Conservation (phyloP, 2,888 invertebrate genomes). For the Sinelater perroti region DNA sequence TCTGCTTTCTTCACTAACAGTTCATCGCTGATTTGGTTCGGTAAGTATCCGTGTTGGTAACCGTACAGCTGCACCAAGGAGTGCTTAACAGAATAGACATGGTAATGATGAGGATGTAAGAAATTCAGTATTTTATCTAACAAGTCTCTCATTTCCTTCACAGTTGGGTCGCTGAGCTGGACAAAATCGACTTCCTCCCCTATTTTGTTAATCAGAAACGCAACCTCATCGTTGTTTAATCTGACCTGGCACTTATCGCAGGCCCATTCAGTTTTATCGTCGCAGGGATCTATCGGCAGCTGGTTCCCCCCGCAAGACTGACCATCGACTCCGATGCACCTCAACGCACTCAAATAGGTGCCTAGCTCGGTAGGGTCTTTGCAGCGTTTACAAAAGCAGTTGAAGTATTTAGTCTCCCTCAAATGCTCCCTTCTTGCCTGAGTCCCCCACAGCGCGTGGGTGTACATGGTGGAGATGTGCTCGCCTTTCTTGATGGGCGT, state of each 20-base stretch:
- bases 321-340: conserved; percentile 67
- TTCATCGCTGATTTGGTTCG: conserved; percentile 66
- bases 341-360: conserved; percentile 76
- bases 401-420: conserved; percentile 80
- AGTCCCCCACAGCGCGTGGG: conserved; percentile 89
- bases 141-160: conserved; percentile 70
- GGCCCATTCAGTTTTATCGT: conserved; percentile 78
- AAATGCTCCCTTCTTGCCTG: conserved; percentile 81
- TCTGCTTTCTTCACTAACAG: conserved; percentile 71
- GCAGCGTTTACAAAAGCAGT: conserved; percentile 78
- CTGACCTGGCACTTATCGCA: conserved; percentile 76
- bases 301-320: conserved; percentile 68
- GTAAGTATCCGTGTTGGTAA: conserved; percentile 69
- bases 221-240: conserved; percentile 72
- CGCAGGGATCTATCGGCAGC: conserved; percentile 74
- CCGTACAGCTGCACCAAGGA: conserved; percentile 83
- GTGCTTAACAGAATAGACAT: conserved; percentile 82
- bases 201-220: conserved; percentile 74
- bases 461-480: conserved; percentile 85
- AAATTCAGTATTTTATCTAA: conserved; percentile 76
- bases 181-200: conserved; percentile 79
- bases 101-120: conserved; percentile 86
- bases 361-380: conserved; percentile 82
- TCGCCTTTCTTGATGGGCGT: conserved; percentile 73
- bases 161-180: conserved; percentile 68